Base-by-base conservation (phyloP, 2,888 invertebrate species). In the Drosophila borborema region DNA sequence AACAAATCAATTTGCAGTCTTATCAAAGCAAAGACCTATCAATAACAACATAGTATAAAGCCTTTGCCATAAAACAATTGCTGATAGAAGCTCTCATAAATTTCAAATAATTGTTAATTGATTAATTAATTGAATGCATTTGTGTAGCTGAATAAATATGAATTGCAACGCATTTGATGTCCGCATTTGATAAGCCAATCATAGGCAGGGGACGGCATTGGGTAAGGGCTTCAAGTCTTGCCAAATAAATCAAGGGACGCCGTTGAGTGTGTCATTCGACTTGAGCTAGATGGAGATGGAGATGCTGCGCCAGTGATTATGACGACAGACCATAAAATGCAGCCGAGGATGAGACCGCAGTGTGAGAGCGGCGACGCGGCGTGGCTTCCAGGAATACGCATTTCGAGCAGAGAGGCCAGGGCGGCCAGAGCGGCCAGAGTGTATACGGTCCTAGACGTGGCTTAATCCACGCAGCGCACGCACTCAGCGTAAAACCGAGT, bases 291-390 rank as follows among this genome's bases (percentile, higher is more conserved):
- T 61, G 10, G 34, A 36, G 10, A 10, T 48, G 69, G 51, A 71
- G 84, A 80, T 82, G 80, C 82, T 83, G 83, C 64, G 85, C 62
- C 71, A 77, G 81, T 83, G 85, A 85, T 85, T 85, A 85, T 85
- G 88, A 87, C 86, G 88, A 85, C 88, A 85, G 82, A 82, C 85
- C 84, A 87, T 85, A 83, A 85, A 85, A 88, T 73, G 82, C 86
- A 76, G 72, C 69, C 73, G 74, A 71, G 74, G 78, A 73, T 84
- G 82, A 64, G 69, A 66, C 60, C 56, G 84, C 81, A 65, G 71
- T 60, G 69, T 63, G 83, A 23, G 23, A 23, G 23, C 23, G 0
- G 28, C 28, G 28, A 28, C 28, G 28, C 28, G 28, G 28, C 28
- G 74, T 69, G 75, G 80, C 77, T 85, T 85, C 85, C 86, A 66